Evolutionary conservation across 2,797 vertebrate genomes (phyloP).

Genomic region (Valencia hispanica): DNA sequence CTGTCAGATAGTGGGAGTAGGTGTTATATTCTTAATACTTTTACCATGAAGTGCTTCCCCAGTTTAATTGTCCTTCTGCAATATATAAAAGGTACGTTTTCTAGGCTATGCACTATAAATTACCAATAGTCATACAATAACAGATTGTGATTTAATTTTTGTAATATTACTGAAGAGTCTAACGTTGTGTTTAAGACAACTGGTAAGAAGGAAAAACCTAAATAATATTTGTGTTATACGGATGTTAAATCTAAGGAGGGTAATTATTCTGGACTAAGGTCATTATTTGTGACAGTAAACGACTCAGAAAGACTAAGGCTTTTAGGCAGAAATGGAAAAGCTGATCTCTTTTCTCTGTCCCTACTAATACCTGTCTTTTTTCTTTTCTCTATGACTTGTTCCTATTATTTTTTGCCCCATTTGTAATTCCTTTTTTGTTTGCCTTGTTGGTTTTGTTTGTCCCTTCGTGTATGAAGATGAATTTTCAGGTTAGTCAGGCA

Average conservation of each 20-base stretch:
- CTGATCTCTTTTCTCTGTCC: constrained; percentile 37
- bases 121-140: neutral
- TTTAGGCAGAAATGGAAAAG: constrained; percentile 28
- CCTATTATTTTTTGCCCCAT: constrained; percentile 37
- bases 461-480: constrained; percentile 74
- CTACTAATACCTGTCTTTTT: constrained; percentile 52
- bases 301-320: constrained; percentile 48
- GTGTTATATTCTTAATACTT: constrained; percentile 10
- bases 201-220: neutral
- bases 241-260: neutral
- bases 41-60: neutral
- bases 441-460: constrained; percentile 72
- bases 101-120: neutral
- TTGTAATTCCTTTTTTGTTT: constrained; percentile 69
- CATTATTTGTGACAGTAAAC: constrained; percentile 11
- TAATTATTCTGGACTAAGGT: constrained; percentile 7
- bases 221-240: constrained; percentile 3
- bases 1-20: constrained; percentile 1
- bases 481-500: constrained; percentile 76
- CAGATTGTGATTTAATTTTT: neutral
- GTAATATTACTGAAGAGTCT: neutral
- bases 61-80: neutral
- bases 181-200: constrained; percentile 2
- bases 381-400: constrained; percentile 59
- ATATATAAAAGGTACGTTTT: neutral